phyloP scores from a whole-genome alignment of 1,140 invertebrate species.

The Notospermus geniculatus region DNA sequence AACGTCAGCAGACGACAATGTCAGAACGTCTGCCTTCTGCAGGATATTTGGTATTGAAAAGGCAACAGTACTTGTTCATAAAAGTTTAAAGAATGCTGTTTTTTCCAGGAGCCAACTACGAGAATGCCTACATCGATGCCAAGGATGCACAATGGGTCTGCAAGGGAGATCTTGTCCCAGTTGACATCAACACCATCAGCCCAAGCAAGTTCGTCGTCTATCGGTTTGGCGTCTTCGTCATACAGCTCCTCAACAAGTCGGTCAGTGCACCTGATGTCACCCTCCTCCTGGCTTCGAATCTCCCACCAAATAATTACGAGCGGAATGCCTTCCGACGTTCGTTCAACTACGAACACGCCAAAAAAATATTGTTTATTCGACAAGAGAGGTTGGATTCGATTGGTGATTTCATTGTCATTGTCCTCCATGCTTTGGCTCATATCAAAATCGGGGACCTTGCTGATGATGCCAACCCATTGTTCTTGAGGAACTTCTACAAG shows the following conservation, averaged over 20 bases:
- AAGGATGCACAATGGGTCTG: constrained; percentile 52
- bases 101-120: constrained; percentile 43
- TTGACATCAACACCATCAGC: constrained; percentile 42
- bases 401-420: constrained; percentile 51
- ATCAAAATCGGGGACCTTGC: constrained; percentile 46
- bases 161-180: constrained; percentile 42
- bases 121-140: constrained; percentile 44
- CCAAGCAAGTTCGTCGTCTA: constrained; percentile 51
- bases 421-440: constrained; percentile 48
- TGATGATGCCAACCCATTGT: constrained; percentile 45
- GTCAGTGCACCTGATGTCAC: constrained; percentile 41
- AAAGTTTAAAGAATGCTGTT: constrained; percentile 5
- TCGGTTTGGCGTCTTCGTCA: constrained; percentile 48
- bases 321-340: constrained; percentile 49
- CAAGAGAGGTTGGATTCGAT: constrained; percentile 49
- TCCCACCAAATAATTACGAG: constrained; percentile 43
- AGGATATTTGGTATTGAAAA: neutral
- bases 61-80: neutral
- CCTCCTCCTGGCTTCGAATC: constrained; percentile 46
- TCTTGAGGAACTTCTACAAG: constrained; percentile 49
- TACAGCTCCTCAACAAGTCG: constrained; percentile 36
- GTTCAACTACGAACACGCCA: constrained; percentile 42
- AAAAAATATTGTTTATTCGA: constrained; percentile 47
- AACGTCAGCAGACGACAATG: neutral
- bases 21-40: no score